These are phyloP conservation scores for Archips crataeganus DNA, from an alignment of 2,888 invertebrate species.

Conservation along the genomic window DNA sequence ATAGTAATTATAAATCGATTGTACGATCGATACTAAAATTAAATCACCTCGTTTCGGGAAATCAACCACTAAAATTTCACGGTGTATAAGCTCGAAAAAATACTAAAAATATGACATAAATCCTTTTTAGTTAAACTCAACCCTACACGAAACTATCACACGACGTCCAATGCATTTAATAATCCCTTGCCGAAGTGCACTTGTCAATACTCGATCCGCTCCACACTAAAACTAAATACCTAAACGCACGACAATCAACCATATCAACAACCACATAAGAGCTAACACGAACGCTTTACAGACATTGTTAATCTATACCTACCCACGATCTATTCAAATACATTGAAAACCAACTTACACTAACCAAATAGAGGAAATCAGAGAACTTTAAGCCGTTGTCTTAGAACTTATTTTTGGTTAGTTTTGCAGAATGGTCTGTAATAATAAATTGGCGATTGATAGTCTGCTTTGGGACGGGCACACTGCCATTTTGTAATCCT, in stretches of 20 bases:
- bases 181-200: slow-evolving; percentile 77
- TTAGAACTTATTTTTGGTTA: slow-evolving; percentile 45
- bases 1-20: no score
- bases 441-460: slow-evolving; percentile 52
- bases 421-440: slow-evolving; percentile 25
- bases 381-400: slow-evolving; percentile 33
- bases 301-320: slow-evolving; percentile 18
- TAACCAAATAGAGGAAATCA: not conserved
- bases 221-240: slow-evolving; percentile 48
- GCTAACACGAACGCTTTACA: not conserved
- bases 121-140: not conserved
- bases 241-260: not conserved
- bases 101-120: no score
- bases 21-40: no score
- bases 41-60: no score
- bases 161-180: slow-evolving; percentile 56
- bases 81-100: no score
- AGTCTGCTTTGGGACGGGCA: slow-evolving; percentile 60
- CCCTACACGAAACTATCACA: slow-evolving; percentile 51
- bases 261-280: not conserved
- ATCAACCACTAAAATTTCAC: no score
- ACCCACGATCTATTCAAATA: slow-evolving; percentile 69
- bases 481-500: slow-evolving; percentile 77
- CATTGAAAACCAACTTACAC: slow-evolving; percentile 44
- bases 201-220: slow-evolving; percentile 74